These are phyloP conservation scores for Calosoma granatense DNA, from an alignment of 1,140 invertebrate species.

Conservation along the genomic window DNA sequence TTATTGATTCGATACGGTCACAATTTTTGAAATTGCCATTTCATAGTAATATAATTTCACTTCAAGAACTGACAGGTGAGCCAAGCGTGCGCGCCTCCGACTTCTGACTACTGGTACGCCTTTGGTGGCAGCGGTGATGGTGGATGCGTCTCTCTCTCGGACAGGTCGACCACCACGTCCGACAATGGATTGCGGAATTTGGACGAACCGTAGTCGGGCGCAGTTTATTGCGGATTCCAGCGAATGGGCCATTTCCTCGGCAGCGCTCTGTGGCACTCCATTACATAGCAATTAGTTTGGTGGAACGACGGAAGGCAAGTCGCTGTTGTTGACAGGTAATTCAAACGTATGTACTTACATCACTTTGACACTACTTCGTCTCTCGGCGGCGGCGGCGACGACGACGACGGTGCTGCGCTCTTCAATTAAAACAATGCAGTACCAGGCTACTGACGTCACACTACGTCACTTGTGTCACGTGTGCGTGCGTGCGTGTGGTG, in stretches of 20 bases:
- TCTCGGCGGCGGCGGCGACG: too few species aligned
- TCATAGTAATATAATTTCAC: too few species aligned
- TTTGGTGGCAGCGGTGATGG: background rate
- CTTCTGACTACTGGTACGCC: too few species aligned
- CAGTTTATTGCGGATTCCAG: slow-evolving; percentile 17
- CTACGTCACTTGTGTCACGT: too few species aligned
- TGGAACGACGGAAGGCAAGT: background rate
- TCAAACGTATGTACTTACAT: background rate
- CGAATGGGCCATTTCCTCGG: background rate
- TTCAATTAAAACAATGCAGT: background rate
- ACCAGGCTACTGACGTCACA: too few species aligned
- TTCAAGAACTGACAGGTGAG: too few species aligned
- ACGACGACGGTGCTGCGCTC: background rate
- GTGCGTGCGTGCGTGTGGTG: too few species aligned
- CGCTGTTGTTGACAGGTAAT: background rate
- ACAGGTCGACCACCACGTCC: slow-evolving; percentile 11
- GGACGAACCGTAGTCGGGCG: slow-evolving; percentile 12
- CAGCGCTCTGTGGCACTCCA: slow-evolving; percentile 17
- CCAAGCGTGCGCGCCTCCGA: too few species aligned
- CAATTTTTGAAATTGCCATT: too few species aligned
- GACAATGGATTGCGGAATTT: slow-evolving; percentile 15
- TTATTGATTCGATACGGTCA: too few species aligned
- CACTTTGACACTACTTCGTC: too few species aligned
- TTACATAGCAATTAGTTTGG: slow-evolving; percentile 17
- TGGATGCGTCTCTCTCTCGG: slow-evolving; percentile 13